phyloP scores from a whole-genome alignment of 2,113 vertebrate genomes.

The Microtus richardsoni region DNA sequence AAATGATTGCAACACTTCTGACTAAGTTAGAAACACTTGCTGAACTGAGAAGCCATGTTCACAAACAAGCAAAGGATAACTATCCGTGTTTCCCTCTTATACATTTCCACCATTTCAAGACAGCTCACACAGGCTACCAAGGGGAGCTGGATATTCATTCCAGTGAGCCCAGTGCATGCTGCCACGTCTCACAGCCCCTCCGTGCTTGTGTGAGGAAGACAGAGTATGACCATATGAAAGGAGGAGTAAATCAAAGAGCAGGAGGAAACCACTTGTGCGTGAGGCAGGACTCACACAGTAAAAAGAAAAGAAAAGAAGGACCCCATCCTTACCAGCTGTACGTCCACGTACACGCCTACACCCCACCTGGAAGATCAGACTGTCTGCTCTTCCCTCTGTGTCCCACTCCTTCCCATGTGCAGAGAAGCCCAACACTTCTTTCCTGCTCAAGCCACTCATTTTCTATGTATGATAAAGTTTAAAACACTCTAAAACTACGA shows the following conservation, averaged over 20 bases:
- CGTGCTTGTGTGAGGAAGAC: background rate
- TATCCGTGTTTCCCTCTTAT: background rate
- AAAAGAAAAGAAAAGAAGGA: background rate
- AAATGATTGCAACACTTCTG: background rate
- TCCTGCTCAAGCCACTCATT: background rate
- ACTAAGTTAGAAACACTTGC: background rate
- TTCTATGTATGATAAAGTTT: no score
- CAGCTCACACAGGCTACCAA: rapidly evolving
- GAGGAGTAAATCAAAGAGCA: background rate
- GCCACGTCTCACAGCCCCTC: no score
- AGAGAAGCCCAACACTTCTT: rapidly evolving
- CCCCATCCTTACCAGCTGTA: no score
- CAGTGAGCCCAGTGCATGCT: rapidly evolving
- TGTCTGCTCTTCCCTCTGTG: no score
- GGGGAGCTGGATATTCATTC: background rate
- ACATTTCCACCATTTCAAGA: background rate
- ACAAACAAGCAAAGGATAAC: background rate
- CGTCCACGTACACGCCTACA: background rate
- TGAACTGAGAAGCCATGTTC: background rate
- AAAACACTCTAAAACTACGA: background rate
- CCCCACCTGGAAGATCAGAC: rapidly evolving
- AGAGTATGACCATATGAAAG: no score
- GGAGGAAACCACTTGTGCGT: background rate
- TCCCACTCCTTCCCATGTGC: rapidly evolving
- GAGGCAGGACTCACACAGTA: background rate